Evolutionary conservation across 2,113 vertebrate genomes (phyloP).

Genomic region (Typhlomys cinereus): DNA sequence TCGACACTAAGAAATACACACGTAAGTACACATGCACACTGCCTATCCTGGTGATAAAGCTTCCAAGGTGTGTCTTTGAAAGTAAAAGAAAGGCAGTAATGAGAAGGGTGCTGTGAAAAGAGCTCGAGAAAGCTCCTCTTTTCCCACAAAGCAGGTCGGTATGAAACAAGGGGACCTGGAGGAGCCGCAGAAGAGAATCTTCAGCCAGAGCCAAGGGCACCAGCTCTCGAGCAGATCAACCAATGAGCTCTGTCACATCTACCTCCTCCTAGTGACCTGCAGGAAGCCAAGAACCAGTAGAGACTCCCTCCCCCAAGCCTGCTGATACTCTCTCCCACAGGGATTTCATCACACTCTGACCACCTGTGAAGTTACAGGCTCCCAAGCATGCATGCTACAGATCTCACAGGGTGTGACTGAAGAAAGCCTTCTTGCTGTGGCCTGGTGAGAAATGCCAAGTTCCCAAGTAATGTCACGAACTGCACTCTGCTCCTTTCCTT

Average conservation of each 20-base stretch:
- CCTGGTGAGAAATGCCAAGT: not conserved
- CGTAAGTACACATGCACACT: not conserved
- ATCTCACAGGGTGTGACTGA: not conserved
- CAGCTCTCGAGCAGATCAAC: not conserved
- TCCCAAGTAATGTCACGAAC: not conserved
- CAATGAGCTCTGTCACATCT: not conserved
- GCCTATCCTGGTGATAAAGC: not conserved
- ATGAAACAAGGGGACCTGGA: not conserved
- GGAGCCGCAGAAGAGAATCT: not conserved
- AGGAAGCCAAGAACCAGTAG: not conserved
- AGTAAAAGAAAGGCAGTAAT: not conserved
- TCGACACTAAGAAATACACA: not conserved
- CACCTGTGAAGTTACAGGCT: not conserved
- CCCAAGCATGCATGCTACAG: not conserved
- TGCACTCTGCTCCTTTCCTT: constrained; percentile 21
- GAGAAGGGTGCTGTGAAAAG: not conserved
- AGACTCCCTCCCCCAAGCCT: not conserved
- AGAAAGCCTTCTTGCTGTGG: not conserved
- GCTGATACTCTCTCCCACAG: not conserved
- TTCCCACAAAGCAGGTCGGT: not conserved
- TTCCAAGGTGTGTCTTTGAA: not conserved
- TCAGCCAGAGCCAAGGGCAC: not conserved
- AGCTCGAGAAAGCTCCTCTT: not conserved
- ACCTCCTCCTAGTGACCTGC: not conserved
- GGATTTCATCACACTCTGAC: not conserved